Evolutionary conservation across 2,888 invertebrate species (phyloP), one percentile per base, ranked within the genome.

Genomic region (Coenonympha arcania): DNA sequence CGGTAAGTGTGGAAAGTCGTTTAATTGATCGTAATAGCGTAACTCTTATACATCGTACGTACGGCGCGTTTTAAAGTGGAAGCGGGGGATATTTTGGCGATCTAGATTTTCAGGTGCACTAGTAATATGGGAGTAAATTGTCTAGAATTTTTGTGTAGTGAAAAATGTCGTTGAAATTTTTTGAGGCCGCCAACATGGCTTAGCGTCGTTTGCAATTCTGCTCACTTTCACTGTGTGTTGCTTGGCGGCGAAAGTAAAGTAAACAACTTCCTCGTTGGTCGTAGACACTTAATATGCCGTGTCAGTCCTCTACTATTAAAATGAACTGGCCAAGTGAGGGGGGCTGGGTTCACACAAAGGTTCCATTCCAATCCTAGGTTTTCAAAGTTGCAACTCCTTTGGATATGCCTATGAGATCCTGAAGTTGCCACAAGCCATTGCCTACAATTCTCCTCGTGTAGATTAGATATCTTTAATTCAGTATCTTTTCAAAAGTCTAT

Each of bases 21-120:
- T 24, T 24, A 15, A 15, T 24, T 24, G 8, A 15, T 39, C 4
- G 36, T 1, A 1, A 19, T 13, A 37, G 1, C 13, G 13, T n/a
- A 13, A 15, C 8, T 8, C 22, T 4, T 15, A 2, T 15, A 15
- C 6, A 1, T 22, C 15, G 8, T 15, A 3, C 5, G 13, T 4
- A 11, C 5, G 13, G 13, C 13, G 20, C 36, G 20, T 5, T 9
- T 15, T 3, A 24, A 24, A 15, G 15, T 24, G 22, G 39, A 24
- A 24, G 2, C n/a, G 28, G 28, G 19, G 24, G 4, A 41, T n/a
- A n/a, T 33, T 48, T 33, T 22, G 46, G 50, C 71, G 68, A 65
- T 71, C 74, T 71, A 73, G 68, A 69, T 74, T 58, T 65, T 69
- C 69, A n/a, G n/a, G n/a, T n/a, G n/a, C n/a, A n/a, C n/a, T n/a